These are phyloP conservation scores for Prionace glauca DNA, from an alignment of 2,797 vertebrate genomes.

Conservation along the genomic window DNA sequence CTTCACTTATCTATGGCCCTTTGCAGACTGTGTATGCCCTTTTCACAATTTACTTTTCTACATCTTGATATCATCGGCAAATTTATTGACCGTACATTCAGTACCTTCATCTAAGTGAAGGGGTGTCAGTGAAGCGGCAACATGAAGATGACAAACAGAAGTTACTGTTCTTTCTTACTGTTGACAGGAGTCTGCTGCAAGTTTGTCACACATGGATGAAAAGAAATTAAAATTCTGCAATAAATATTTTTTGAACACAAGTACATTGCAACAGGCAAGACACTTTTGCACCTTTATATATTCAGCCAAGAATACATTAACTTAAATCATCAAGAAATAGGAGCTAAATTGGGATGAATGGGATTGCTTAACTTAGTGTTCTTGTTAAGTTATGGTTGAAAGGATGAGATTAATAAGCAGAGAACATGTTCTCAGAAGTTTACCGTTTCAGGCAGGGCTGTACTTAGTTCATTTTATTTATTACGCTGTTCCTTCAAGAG, in stretches of 20 bases:
- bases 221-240: not conserved
- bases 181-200: not conserved
- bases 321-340: not conserved
- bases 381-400: constrained; percentile 1
- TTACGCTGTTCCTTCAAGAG: constrained; percentile 61
- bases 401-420: not conserved
- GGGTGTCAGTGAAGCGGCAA: not conserved
- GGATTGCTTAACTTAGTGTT: not conserved
- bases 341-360: not conserved
- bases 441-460: not conserved
- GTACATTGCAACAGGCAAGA: not conserved
- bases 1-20: too few relatives aligned
- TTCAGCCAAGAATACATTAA: not conserved
- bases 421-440: not conserved
- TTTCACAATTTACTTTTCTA: too few relatives aligned
- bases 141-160: not conserved
- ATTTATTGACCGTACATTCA: too few relatives aligned
- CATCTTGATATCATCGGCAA: too few relatives aligned
- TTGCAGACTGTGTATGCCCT: too few relatives aligned
- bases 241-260: not conserved
- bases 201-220: not conserved
- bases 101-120: too few relatives aligned
- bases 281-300: not conserved
- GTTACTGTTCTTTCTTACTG: not conserved
- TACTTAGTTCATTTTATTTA: constrained; percentile 49